Base-by-base conservation (phyloP, 2,888 invertebrate genomes). In the Metallyticus violacea region DNA sequence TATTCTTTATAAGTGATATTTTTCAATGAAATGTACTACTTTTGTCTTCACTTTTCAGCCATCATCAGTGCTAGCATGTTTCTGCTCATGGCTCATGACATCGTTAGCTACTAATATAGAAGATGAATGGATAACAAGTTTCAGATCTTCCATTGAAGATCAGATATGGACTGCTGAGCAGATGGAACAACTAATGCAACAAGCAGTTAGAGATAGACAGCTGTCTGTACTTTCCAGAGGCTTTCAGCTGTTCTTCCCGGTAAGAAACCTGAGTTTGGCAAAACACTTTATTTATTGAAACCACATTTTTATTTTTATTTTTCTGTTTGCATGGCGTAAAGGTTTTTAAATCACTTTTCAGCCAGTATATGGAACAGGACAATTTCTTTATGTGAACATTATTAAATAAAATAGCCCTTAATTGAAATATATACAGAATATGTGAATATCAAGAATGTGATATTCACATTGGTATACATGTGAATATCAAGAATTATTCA, bases 201-300 rank as follows among this genome's bases (percentile, higher is more conserved):
- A 92, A 29, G 93, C 94, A 89, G 90, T 96, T 7, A 90, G 91
- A 25, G 92, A 92, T 29, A 93, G 94, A 15, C 95, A 94, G 89
- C 91, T 94, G 6, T 92, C 92, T 77, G 95, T 95, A 0, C 90
- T 97, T 28, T 93, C 93, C 82, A 94, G 95, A 89, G 95, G 96
- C 88, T 94, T 96, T 90, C 91, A 93, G 81, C 94, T 96, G 89
- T 97, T 97, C 91, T 94, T 96, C 91, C 94, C 95, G 89, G 95
- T 95, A 91, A 77, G 88, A 62, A 62, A 40, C 40, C 7, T 9
- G 9, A 40, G 1, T 1, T 5, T 3, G 1, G 6, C n/a, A n/a
- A n/a, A n/a, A n/a, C n/a, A n/a, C n/a, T n/a, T n/a, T n/a, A n/a
- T n/a, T n/a, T n/a, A n/a, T n/a, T n/a, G 29, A 85, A 81, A 9